Base-by-base conservation (phyloP, 2,888 invertebrate species). In the Piscicola geometra region DNA sequence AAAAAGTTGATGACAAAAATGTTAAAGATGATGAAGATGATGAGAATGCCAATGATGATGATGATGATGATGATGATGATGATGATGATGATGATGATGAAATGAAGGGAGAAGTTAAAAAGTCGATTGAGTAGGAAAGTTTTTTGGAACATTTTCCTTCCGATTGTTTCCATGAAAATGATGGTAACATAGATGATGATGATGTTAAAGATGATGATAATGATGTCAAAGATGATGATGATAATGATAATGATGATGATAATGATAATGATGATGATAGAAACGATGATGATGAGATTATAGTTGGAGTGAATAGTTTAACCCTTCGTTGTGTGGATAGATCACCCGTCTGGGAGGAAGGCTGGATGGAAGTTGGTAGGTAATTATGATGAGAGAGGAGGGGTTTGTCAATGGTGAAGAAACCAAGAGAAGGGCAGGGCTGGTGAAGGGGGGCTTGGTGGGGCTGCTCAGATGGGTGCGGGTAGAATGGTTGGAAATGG, bases 31-130 rank as follows among this genome's bases (percentile, higher is more conserved):
- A 64, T 3, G 25, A 30, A 9, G 64, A 64, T 3, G 64, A 64
- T 3, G 64, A 64, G n/a, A 9, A 30, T 68, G 35, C 5, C 21
- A n/a, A 64, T 64, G 64, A 64, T 28, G 25, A 64, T 70, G 36
- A 47, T 70, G 47, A 69, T 69, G 69, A 41, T 41, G 69, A 69
- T 69, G 69, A 69, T 35, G 69, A 69, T 69, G 69, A 69, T 36
- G 41, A 70, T 41, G 70, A 70, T 70, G 47, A 47, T 47, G 1
- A 36, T 36, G 3, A 70, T 70, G 2, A 69, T 69, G 2, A 69
- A n/a, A n/a, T n/a, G n/a, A n/a, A n/a, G n/a, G n/a, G n/a, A n/a
- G n/a, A n/a, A n/a, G n/a, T n/a, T n/a, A n/a, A n/a, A n/a, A n/a
- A n/a, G n/a, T n/a, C n/a, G n/a, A n/a, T n/a, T n/a, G n/a, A n/a